Evolutionary conservation across 2,797 vertebrate genomes (phyloP).

Genomic region (Squalus acanthias): DNA sequence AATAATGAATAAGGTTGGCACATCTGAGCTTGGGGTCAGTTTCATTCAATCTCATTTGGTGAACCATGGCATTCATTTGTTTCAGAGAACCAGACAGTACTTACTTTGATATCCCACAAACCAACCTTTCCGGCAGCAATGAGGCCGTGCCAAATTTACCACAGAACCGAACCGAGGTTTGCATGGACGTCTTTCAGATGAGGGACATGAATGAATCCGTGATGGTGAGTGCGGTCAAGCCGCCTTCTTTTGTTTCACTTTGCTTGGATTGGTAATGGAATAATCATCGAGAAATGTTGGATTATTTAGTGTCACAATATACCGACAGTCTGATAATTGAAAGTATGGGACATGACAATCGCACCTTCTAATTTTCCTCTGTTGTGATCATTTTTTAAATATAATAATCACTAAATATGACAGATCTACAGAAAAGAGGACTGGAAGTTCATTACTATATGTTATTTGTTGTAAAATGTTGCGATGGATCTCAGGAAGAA

Average conservation of each 20-base stretch:
- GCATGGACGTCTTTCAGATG: conserved; percentile 88
- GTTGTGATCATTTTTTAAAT: neutral
- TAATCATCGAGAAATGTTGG: neutral
- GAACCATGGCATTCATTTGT: neutral
- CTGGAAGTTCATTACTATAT: neutral
- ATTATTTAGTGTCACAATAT: neutral
- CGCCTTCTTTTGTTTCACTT: neutral
- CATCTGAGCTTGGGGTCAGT: neutral
- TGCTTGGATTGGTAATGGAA: neutral
- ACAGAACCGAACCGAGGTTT: conserved; percentile 63
- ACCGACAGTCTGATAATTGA: neutral
- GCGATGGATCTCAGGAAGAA: neutral
- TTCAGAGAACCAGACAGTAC: conserved; percentile 92
- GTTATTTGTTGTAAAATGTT: neutral
- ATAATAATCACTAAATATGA: neutral
- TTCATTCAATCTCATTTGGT: neutral
- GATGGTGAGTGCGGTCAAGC: conserved; percentile 68
- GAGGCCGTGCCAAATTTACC: conserved; percentile 56
- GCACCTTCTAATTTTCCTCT: neutral
- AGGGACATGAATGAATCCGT: conserved; percentile 76
- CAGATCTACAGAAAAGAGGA: neutral
- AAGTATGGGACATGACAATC: neutral
- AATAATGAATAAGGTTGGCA: neutral
- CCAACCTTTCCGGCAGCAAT: conserved; percentile 54
- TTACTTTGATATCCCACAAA: conserved; percentile 82